phyloP scores from a whole-genome alignment of 2,888 invertebrate genomes.

The Hemicrepidius hirtus region DNA sequence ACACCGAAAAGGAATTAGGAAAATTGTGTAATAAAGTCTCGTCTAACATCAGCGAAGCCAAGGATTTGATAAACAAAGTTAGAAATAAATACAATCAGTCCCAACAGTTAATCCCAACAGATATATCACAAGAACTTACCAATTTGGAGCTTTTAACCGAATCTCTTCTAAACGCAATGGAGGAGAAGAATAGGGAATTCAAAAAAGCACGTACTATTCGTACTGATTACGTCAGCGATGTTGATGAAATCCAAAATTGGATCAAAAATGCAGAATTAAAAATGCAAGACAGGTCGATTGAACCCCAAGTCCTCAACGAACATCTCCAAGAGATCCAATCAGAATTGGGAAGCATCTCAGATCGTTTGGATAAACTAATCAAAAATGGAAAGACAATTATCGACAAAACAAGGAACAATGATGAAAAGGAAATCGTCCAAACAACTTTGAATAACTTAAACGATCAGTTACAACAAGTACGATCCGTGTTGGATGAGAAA shows the following conservation, averaged over 20 bases:
- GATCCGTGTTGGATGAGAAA: conserved; percentile 87
- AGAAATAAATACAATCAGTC: conserved; percentile 78
- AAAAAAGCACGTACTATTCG: conserved; percentile 89
- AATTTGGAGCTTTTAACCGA: conserved; percentile 89
- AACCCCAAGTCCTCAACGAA: conserved; percentile 86
- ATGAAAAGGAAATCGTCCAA: conserved; percentile 84
- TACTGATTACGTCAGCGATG: conserved; percentile 85
- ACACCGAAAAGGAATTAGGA: conserved; percentile 77
- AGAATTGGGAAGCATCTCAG: conserved; percentile 82
- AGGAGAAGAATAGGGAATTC: conserved; percentile 90
- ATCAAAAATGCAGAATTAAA: conserved; percentile 88
- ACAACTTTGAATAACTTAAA: conserved; percentile 84
- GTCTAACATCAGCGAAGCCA: conserved; percentile 75
- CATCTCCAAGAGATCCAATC: conserved; percentile 84
- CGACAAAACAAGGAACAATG: conserved; percentile 86
- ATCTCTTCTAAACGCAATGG: conserved; percentile 86
- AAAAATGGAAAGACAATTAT: conserved; percentile 86
- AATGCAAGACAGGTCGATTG: conserved; percentile 85
- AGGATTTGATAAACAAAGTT: conserved; percentile 76
- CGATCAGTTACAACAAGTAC: conserved; percentile 86
- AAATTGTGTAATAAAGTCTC: conserved; percentile 76
- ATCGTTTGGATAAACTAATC: conserved; percentile 85
- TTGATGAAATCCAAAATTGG: conserved; percentile 89
- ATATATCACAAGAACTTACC: conserved; percentile 87
- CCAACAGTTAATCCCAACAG: conserved; percentile 81